These are phyloP conservation scores for Ectobius pallidus DNA, from an alignment of 2,888 invertebrate genomes.

Conservation along the genomic window DNA sequence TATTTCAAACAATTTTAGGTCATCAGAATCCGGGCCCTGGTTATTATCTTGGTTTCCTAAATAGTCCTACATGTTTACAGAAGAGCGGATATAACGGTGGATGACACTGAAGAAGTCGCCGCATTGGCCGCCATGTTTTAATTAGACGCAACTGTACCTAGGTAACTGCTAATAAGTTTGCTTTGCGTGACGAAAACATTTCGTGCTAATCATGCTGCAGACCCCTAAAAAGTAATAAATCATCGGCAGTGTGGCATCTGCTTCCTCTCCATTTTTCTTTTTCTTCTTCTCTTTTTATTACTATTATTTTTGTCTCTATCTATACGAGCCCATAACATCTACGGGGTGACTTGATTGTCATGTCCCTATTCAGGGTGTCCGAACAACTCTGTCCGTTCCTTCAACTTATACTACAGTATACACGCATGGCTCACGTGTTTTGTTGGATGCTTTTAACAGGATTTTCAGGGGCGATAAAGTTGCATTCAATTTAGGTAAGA, in stretches of 20 bases:
- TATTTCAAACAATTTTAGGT: no score
- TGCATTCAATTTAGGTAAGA: no score
- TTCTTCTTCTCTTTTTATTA: slow-evolving; percentile 27
- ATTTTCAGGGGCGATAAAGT: no score
- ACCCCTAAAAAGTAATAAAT: slow-evolving; percentile 38
- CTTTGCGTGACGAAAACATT: slow-evolving; percentile 36
- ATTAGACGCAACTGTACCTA: slow-evolving; percentile 18
- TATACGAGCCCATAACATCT: slow-evolving; percentile 5
- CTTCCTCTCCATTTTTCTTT: slow-evolving; percentile 37
- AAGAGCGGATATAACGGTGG: no score
- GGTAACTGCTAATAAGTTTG: slow-evolving; percentile 32
- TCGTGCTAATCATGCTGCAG: slow-evolving; percentile 39
- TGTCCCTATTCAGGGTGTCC: neutral
- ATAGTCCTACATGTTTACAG: no score
- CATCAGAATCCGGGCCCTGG: no score
- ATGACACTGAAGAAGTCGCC: neutral
- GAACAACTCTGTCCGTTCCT: neutral
- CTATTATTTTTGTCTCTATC: slow-evolving; percentile 30
- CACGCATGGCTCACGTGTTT: no score
- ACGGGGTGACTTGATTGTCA: slow-evolving; percentile 5
- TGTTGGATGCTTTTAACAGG: no score
- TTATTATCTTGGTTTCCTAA: no score
- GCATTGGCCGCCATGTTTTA: neutral
- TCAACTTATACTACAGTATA: no score
- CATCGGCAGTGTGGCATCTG: slow-evolving; percentile 39